Conservation (phyloP, 2,888 invertebrate species). For the Ashinkailepas kermadecensis region DNA sequence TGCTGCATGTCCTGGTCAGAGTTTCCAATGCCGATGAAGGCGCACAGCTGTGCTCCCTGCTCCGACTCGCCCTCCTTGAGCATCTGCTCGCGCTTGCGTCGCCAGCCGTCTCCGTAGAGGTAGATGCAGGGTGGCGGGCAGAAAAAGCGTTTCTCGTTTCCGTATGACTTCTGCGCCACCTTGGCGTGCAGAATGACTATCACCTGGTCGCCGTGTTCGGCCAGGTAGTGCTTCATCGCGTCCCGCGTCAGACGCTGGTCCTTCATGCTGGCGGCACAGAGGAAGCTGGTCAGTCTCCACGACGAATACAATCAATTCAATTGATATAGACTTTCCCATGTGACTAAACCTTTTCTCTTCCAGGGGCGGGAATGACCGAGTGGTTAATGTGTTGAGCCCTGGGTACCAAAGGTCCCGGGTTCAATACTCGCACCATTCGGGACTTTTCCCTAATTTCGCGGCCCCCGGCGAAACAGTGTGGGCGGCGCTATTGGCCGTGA, state of each 20-base stretch:
- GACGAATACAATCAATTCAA: too few relatives aligned
- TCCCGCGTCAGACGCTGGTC: conserved; percentile 78
- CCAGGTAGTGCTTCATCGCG: conserved; percentile 92
- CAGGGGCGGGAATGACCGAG: neutral
- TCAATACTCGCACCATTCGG: too few relatives aligned
- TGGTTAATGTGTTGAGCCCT: neutral
- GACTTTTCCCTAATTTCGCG: too few relatives aligned
- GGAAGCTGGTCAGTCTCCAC: neutral
- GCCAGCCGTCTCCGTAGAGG: conserved; percentile 96
- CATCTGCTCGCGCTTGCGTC: conserved; percentile 88
- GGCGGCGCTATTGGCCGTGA: too few relatives aligned
- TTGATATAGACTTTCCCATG: too few relatives aligned
- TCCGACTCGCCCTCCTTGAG: conserved; percentile 79
- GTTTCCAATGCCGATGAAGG: conserved; percentile 97
- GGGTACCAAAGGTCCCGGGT: too few relatives aligned
- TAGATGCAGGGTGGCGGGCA: conserved; percentile 99
- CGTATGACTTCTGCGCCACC: conserved; percentile 97
- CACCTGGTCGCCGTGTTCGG: conserved; percentile 89
- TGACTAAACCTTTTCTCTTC: too few relatives aligned
- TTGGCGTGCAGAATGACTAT: conserved; percentile 97
- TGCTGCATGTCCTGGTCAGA: conserved; percentile 99
- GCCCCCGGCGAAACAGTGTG: too few relatives aligned
- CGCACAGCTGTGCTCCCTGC: conserved; percentile 89
- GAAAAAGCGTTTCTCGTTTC: conserved; percentile 98
- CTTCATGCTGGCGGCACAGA: conserved; percentile 46